Base-by-base conservation (phyloP, 2,113 vertebrate genomes). In the Triplophysa rosa region DNA sequence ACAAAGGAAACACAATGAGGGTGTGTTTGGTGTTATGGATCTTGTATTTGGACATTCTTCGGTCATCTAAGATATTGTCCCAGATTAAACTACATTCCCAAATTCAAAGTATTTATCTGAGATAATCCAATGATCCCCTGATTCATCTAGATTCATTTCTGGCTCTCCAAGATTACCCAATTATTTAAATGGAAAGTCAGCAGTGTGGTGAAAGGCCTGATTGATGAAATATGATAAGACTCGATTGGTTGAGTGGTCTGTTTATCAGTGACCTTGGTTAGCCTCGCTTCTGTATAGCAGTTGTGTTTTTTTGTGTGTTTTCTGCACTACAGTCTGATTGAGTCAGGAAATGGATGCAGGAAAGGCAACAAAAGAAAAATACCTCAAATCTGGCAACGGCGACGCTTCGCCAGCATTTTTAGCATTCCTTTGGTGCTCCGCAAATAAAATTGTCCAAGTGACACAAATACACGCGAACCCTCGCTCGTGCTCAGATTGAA, bases 401-500 rank as follows among this genome's bases (percentile, higher is more conserved):
- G 23, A 37, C 75, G 65, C 78, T 80, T 68, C 16, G 54, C 67
- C 33, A 63, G 68, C 67, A 26, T 80, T 54, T 70, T 82, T 56
- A 70, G 64, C 79, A 85, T 83, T 86, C 81, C 79, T 77, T 47
- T 83, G 77, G 58, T 77, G 66, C 59, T 82, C 73, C 64, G 77
- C 75, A 64, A 67, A 68, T 62, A 82, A 74, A 49, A 65, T 21
- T 67, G 61, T 77, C 75, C 45, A 74, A 75, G 19, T 59, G 66
- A 79, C 59, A 74, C 24, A 56, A 65, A 81, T 56, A 75, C 45
- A 56, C n/a, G 47, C 49, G 52, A 21, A 37, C 40, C 47, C n/a
- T 37, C 33, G 6, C 33, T 37, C 33, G 33, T 37, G 45, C 45
- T 13, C 54, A 37, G 37, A 63, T 47, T 62, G 49, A 6, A 67